phyloP scores from a whole-genome alignment of 2,113 vertebrate species.

The Indri indri region DNA sequence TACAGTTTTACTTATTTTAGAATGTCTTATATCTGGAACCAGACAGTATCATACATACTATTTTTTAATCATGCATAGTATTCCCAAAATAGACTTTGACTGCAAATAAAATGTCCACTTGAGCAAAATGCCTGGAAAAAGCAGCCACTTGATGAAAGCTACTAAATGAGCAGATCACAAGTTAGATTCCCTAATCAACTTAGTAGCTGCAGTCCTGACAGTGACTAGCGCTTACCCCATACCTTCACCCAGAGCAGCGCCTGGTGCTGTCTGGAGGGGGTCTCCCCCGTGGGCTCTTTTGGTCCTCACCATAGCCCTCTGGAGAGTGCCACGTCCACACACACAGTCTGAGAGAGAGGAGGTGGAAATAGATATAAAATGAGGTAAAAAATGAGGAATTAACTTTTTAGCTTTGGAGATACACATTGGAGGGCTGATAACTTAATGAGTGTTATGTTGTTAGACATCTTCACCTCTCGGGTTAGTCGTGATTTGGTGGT shows the following conservation, averaged over 20 bases:
- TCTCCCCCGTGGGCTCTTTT: fast-evolving
- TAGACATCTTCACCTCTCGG: not conserved
- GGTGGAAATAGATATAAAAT: not conserved
- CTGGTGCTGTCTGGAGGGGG: not conserved
- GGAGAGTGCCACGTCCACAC: not conserved
- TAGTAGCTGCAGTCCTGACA: fast-evolving
- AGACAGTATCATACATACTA: not conserved
- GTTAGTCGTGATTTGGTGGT: not conserved
- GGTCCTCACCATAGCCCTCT: not conserved
- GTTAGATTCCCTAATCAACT: not conserved
- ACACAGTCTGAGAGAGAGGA: not conserved
- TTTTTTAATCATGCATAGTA: not conserved
- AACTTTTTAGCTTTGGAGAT: not conserved
- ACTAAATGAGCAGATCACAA: not conserved
- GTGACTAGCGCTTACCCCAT: fast-evolving
- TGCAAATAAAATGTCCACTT: not conserved
- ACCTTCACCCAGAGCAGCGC: fast-evolving
- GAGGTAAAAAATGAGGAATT: not conserved
- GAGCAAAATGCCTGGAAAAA: not conserved
- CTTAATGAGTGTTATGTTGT: fast-evolving
- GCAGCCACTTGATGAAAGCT: not conserved
- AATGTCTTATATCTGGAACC: not conserved
- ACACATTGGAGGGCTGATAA: not conserved
- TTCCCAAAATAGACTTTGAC: not conserved
- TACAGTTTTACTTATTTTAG: not conserved